Evolutionary conservation across 2,888 invertebrate species (phyloP).

Genomic region (Ditylenchus weischeri): DNA sequence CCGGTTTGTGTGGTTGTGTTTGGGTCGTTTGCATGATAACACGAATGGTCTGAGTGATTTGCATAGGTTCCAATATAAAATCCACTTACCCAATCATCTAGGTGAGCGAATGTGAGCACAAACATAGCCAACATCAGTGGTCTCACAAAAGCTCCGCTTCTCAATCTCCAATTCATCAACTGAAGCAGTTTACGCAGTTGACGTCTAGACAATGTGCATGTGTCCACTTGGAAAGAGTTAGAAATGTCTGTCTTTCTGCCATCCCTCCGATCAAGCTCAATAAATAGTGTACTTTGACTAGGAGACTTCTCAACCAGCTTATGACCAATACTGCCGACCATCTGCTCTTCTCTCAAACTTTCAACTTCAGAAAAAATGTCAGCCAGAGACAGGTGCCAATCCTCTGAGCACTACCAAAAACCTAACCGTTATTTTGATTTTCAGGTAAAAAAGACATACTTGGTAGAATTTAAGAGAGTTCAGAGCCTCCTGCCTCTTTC

Average conservation of each 20-base stretch:
- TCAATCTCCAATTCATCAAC: constrained; percentile 23
- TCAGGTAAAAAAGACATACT: constrained; percentile 10
- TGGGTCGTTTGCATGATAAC: too few species aligned
- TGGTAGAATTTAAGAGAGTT: constrained; percentile 46
- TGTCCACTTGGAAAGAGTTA: too few species aligned
- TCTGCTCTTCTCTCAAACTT: background rate
- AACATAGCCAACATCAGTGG: constrained; percentile 46
- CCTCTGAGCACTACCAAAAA: constrained; percentile 33
- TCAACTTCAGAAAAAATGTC: constrained; percentile 24
- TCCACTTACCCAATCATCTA: constrained; percentile 52
- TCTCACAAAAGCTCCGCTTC: constrained; percentile 43
- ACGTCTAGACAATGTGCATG: background rate
- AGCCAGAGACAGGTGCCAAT: constrained; percentile 31
- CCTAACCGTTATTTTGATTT: background rate
- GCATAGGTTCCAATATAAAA: constrained; percentile 1
- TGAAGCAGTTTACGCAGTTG: background rate
- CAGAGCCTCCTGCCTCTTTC: constrained; percentile 37
- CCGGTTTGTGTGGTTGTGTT: too few species aligned
- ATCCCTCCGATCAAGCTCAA: background rate
- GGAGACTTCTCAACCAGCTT: background rate
- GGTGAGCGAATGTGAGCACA: constrained; percentile 50
- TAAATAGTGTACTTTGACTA: too few species aligned
- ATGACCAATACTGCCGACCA: background rate
- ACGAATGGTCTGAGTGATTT: too few species aligned
- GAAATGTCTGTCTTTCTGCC: too few species aligned